A percentile compares a stretch with the other conserved stretches of the same genome.
Evolutionary conservation across 2,888 invertebrate genomes (phyloP).

Genomic region (Ophion costatus): DNA sequence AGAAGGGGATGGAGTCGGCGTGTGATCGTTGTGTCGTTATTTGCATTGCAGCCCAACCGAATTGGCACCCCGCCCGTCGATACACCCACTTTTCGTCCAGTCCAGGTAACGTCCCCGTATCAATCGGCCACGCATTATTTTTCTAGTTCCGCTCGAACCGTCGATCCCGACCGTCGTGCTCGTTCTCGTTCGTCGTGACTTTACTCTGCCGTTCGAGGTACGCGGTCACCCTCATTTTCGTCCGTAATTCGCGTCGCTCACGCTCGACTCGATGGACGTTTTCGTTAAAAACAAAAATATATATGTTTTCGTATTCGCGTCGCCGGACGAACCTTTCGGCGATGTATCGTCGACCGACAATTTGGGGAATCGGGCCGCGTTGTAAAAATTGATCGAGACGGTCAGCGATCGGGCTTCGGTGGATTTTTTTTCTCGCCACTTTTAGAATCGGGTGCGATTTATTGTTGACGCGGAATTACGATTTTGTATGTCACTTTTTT

Average conservation of each 20-base stretch:
- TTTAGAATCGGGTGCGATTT: not conserved
- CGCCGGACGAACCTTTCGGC: too few species aligned
- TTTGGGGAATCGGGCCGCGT: too few species aligned
- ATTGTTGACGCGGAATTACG: not conserved
- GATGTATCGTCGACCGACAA: too few species aligned
- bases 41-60: slow-evolving; percentile 80
- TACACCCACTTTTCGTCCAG: slow-evolving; percentile 80
- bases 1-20: slow-evolving; percentile 67
- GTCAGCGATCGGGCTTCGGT: not conserved
- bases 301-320: too few species aligned
- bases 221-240: not conserved
- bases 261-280: not conserved
- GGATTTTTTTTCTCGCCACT: not conserved
- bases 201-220: slow-evolving; percentile 24
- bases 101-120: slow-evolving; percentile 80
- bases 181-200: slow-evolving; percentile 34
- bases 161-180: slow-evolving; percentile 20
- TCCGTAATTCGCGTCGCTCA: too few species aligned
- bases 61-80: slow-evolving; percentile 82
- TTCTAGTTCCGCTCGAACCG: slow-evolving; percentile 47
- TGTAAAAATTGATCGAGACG: too few species aligned
- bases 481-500: not conserved
- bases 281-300: too few species aligned
- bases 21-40: slow-evolving; percentile 80
- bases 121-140: slow-evolving; percentile 68